A percentile compares a stretch with the other conserved stretches of the same genome.
phyloP scores from a whole-genome alignment of 2,888 invertebrate genomes.

The Labia minor region DNA sequence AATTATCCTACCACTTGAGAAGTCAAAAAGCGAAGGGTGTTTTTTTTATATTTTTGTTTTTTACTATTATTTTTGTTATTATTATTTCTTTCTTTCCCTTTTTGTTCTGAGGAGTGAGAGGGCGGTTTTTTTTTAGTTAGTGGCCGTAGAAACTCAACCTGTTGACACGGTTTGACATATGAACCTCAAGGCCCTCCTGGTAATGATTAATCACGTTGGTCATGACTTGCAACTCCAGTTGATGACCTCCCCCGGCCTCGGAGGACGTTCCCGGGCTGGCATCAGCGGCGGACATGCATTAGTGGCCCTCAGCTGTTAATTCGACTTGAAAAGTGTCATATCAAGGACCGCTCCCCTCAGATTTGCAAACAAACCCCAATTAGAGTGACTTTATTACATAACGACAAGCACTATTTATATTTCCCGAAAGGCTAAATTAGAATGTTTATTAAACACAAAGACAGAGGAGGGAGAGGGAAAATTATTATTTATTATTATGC shows the following conservation, averaged over 20 bases:
- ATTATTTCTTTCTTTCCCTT: not conserved
- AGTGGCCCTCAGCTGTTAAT: conserved; percentile 7
- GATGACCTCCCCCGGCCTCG: not conserved
- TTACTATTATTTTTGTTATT: too few species aligned
- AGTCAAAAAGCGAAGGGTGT: not conserved
- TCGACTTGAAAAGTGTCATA: conserved; percentile 13
- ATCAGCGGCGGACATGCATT: not conserved
- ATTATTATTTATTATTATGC: too few species aligned
- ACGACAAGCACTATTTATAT: too few species aligned
- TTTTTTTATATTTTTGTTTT: not conserved
- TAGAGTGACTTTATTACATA: conserved; percentile 3
- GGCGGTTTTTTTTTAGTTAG: not conserved
- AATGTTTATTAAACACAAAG: too few species aligned
- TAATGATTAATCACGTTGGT: conserved; percentile 3
- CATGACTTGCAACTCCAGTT: not conserved
- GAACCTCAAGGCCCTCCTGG: not conserved
- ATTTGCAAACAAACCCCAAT: conserved; percentile 2
- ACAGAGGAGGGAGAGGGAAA: too few species aligned
- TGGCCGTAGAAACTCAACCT: not conserved
- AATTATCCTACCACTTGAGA: not conserved
- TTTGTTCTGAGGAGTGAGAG: not conserved
- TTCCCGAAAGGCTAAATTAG: too few species aligned
- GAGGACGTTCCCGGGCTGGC: not conserved
- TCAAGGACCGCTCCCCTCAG: not conserved
- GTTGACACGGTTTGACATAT: conserved; percentile 13